A percentile compares a stretch with the other conserved stretches of the same genome.
Evolutionary conservation across 2,113 vertebrate genomes (phyloP).

Genomic region (Clarias gariepinus): DNA sequence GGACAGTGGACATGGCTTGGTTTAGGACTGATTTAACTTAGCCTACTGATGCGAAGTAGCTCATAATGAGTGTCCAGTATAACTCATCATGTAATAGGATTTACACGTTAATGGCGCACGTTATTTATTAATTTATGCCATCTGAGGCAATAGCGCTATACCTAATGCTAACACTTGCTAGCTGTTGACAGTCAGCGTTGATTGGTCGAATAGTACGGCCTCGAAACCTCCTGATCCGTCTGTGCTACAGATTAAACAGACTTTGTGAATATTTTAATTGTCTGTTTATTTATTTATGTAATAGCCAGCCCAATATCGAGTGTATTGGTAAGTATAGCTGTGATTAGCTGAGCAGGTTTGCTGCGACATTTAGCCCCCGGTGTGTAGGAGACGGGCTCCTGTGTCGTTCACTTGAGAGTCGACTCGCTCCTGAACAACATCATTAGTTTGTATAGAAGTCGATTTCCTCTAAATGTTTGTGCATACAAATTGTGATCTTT

Average conservation of each 20-base stretch:
- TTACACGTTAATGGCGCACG: too few species aligned
- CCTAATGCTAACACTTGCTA: conserved; percentile 6
- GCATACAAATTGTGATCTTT: too few species aligned
- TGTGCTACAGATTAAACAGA: too few species aligned
- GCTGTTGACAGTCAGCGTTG: neutral
- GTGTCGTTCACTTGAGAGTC: neutral
- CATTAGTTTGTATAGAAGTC: neutral
- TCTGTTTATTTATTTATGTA: neutral
- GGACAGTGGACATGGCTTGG: conserved; percentile 38
- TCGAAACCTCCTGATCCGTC: neutral
- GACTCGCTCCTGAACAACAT: neutral
- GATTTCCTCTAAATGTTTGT: neutral
- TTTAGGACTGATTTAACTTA: neutral
- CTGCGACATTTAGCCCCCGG: neutral
- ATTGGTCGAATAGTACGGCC: neutral
- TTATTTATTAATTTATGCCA: neutral
- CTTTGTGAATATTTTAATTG: neutral
- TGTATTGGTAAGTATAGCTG: neutral
- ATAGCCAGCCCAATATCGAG: neutral
- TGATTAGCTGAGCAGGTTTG: neutral
- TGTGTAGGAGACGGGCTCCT: neutral
- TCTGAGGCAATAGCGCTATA: too few species aligned
- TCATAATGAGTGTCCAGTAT: neutral
- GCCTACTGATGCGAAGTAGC: neutral
- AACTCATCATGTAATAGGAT: too few species aligned